Evolutionary conservation across 37 sponge, comb jelly and placozoan genomes (phyloP), one percentile per base, ranked within the genome.

Genomic region (Chondrilla cf. caribensis): DNA sequence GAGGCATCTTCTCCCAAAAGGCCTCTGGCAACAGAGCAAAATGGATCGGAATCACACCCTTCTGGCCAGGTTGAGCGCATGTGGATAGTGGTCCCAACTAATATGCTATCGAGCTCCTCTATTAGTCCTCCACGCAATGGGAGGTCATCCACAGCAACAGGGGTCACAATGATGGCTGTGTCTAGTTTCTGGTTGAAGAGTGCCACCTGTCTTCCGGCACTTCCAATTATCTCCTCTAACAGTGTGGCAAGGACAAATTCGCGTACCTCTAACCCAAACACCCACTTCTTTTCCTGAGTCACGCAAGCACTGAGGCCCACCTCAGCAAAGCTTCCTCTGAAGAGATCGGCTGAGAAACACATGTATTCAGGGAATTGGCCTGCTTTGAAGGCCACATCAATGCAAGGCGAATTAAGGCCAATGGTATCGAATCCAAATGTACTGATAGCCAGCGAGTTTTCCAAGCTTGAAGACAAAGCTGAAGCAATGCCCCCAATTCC

Each of bases 1-100:
- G 22, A 58, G 7, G 66, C 41, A 44, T 77, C 67, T 70, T 26
- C 71, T 38, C 84, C 84, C 38, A 84, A 66, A 17, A 83, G 33
- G n/a, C 22, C 42, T 55, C 70, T 60, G 18, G 57, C 51, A 14
- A 83, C 58, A 1, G 41, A 19, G 32, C 83, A 83, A 40, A 83
- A 83, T 18, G 42, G 3, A 58, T 83, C 83, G 18, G 40, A 47
- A 22, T 32, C 17, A 37, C 83, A 83, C 17, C n/a, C 22, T 22
- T 17, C 4, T 18, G 83, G 83, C 62, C 62, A 72, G 15, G 32
- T 28, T 2, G 70, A 14, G 25, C 58, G 21, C 6, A 54, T 60
- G 19, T 24, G 11, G 26, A 84, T 28, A 0, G 78, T 55, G 19
- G 76, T 26, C 42, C 78, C 84, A 4, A 38, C 1, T 5, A 77